Conservation (phyloP, 92 coral and sea anemone species). For the Epizoanthus rinbou region DNA sequence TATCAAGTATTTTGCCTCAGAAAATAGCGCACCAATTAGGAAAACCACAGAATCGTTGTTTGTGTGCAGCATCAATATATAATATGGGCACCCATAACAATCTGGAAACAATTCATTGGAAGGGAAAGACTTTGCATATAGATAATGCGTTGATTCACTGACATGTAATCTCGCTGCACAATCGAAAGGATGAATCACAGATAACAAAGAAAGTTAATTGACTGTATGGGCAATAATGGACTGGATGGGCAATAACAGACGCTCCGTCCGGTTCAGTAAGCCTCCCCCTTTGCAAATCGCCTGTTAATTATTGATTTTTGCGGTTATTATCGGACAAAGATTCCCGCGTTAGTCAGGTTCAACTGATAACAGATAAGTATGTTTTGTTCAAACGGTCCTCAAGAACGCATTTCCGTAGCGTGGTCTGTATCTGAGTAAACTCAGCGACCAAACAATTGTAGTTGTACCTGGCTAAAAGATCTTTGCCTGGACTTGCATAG, state of each 20-base stretch:
- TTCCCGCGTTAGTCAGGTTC: neutral
- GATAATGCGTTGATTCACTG: neutral
- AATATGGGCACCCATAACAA: neutral
- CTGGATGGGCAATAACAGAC: too few relatives aligned
- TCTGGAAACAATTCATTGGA: neutral
- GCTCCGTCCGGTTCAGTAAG: neutral
- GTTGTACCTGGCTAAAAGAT: too few relatives aligned
- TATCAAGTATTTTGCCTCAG: conserved; percentile 5
- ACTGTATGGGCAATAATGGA: too few relatives aligned
- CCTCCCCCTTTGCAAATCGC: neutral
- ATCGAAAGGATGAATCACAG: too few relatives aligned
- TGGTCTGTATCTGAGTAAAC: too few relatives aligned
- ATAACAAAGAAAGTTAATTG: neutral
- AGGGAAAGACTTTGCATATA: neutral
- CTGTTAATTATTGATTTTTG: neutral
- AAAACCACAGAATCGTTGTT: conserved; percentile 4
- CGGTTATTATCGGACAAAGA: neutral
- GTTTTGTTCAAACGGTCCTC: neutral
- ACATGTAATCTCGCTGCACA: neutral
- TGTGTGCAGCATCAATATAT: neutral
- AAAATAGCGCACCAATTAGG: neutral
- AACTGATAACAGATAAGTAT: neutral
- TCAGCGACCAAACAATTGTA: too few relatives aligned
- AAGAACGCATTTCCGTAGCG: neutral
- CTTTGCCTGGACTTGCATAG: too few relatives aligned